Conservation (phyloP, 2,888 invertebrate species). For the Tetranychus piercei region DNA sequence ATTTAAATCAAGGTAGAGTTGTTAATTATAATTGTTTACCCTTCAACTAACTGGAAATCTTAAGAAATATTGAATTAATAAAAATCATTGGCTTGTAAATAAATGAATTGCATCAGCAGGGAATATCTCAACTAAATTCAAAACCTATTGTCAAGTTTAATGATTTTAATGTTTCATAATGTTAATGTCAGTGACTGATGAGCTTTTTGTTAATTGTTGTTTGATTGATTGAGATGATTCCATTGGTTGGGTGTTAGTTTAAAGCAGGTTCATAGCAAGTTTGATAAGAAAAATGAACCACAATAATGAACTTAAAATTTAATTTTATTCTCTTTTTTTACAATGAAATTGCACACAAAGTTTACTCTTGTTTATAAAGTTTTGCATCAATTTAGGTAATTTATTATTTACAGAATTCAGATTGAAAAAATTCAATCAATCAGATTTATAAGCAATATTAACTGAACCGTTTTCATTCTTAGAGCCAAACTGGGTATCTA, state of each 20-base stretch:
- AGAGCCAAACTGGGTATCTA: not conserved
- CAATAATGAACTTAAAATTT: too few species aligned
- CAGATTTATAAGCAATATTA: not conserved
- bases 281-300: too few species aligned
- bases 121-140: too few species aligned
- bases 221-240: too few species aligned
- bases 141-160: too few species aligned
- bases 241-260: too few species aligned
- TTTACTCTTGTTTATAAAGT: not conserved
- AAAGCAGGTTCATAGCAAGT: too few species aligned
- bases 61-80: not conserved
- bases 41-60: not conserved
- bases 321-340: not conserved
- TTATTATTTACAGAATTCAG: not conserved
- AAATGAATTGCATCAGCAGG: too few species aligned
- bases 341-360: not conserved
- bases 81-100: too few species aligned
- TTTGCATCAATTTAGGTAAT: not conserved
- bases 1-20: not conserved
- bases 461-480: not conserved
- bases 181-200: too few species aligned
- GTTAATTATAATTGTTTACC: not conserved
- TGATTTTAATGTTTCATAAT: too few species aligned
- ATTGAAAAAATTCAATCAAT: not conserved
- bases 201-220: too few species aligned